These are phyloP conservation scores for Rhabdomys dilectus DNA, from an alignment of 2,113 vertebrate genomes.

Conservation along the genomic window DNA sequence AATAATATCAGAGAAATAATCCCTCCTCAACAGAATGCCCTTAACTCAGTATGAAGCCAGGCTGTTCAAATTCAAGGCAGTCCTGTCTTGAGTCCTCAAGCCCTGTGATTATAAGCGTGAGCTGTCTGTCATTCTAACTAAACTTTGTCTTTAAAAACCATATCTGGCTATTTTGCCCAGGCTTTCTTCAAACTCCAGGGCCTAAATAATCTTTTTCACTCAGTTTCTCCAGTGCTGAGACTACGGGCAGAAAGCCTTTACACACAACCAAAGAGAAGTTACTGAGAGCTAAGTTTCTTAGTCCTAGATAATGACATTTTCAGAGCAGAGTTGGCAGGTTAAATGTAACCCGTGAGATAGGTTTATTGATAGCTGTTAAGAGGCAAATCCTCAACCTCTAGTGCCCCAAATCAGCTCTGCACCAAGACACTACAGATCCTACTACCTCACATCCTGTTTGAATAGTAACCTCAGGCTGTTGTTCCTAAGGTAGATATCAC, in stretches of 20 bases:
- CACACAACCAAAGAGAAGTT: background rate
- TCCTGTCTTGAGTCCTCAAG: background rate
- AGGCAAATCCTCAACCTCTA: slow-evolving; percentile 44
- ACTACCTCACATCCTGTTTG: slow-evolving; percentile 54
- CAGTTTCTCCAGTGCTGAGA: background rate
- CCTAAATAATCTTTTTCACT: background rate
- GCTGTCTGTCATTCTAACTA: background rate
- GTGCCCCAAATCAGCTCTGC: slow-evolving; percentile 23
- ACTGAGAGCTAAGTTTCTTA: slow-evolving; percentile 35
- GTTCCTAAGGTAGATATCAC: background rate
- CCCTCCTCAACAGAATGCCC: background rate
- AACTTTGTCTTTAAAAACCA: background rate
- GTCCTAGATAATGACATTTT: slow-evolving; percentile 46
- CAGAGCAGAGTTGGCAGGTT: background rate
- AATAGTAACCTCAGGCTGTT: slow-evolving; percentile 38
- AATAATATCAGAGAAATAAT: background rate
- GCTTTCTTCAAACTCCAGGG: background rate
- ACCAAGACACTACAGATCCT: slow-evolving; percentile 40
- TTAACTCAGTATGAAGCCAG: background rate
- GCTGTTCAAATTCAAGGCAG: background rate
- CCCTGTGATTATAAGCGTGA: background rate
- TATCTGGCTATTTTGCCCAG: background rate
- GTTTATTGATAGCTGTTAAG: slow-evolving; percentile 9
- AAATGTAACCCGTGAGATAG: background rate
- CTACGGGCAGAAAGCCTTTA: background rate